Conservation (phyloP, 2,888 invertebrate genomes). For the Aporophyla lueneburgensis region DNA sequence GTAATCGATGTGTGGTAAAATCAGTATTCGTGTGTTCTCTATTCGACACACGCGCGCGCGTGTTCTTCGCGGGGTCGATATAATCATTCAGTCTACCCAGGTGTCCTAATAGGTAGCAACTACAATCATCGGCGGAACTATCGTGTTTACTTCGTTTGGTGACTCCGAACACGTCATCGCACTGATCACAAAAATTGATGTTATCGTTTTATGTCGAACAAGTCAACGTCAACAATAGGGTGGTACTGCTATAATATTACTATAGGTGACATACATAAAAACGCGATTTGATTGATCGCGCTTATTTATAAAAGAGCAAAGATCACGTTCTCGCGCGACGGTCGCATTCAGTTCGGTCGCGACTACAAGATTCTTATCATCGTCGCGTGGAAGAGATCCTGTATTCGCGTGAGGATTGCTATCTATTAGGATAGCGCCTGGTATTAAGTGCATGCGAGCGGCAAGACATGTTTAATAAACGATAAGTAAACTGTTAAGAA, state of each 20-base stretch:
- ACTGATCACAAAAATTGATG: neutral
- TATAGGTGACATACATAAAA: neutral
- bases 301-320: neutral
- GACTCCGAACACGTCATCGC: neutral
- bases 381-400: neutral
- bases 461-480: too few relatives aligned
- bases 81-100: neutral
- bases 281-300: neutral
- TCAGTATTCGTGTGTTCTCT: constrained; percentile 4
- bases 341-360: neutral
- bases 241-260: neutral
- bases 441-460: too few relatives aligned
- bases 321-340: neutral
- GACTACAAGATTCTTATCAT: neutral
- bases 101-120: neutral
- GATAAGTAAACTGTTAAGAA: too few relatives aligned
- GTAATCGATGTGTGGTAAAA: neutral
- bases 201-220: neutral
- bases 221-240: neutral
- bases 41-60: too few relatives aligned
- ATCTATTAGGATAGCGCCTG: too few relatives aligned
- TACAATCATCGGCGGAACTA: neutral
- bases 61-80: too few relatives aligned
- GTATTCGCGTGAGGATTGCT: neutral
- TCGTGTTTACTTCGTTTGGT: neutral